A percentile compares a stretch with the other conserved stretches of the same genome.
Conservation (phyloP, 2,113 vertebrate genomes). For the Cranoglanis bouderius region DNA sequence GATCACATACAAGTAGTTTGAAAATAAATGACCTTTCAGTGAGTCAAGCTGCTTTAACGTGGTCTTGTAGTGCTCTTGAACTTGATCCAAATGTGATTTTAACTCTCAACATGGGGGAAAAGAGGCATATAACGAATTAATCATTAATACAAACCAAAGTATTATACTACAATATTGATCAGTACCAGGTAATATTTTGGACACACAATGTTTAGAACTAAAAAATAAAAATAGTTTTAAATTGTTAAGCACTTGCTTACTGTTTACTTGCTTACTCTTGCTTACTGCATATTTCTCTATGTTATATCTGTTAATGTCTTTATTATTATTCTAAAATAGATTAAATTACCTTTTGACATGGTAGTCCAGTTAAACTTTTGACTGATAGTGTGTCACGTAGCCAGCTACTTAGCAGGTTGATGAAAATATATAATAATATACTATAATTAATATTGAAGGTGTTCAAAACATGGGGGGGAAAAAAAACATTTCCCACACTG, state of each 20-base stretch:
- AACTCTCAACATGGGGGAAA: not conserved
- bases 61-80: not conserved
- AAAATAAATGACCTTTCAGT: too few relatives aligned
- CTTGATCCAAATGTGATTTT: not conserved
- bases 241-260: not conserved
- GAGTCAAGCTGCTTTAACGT: too few relatives aligned
- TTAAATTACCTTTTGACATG: not conserved
- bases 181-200: not conserved
- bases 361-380: slow-evolving; percentile 3
- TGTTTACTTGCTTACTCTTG: not conserved
- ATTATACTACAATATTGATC: not conserved
- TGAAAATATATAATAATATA: not conserved
- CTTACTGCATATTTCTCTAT: not conserved
- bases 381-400: too few relatives aligned
- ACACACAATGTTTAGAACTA: not conserved
- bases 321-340: not conserved
- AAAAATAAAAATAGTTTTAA: not conserved
- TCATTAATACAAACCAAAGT: too few relatives aligned
- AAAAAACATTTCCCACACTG: too few relatives aligned
- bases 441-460: too few relatives aligned
- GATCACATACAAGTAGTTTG: too few relatives aligned
- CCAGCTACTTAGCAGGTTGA: not conserved
- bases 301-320: too few relatives aligned
- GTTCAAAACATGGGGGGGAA: too few relatives aligned
- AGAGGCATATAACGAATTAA: not conserved